Conservation (phyloP, 1,140 invertebrate genomes). For the Micrasema minimum region DNA sequence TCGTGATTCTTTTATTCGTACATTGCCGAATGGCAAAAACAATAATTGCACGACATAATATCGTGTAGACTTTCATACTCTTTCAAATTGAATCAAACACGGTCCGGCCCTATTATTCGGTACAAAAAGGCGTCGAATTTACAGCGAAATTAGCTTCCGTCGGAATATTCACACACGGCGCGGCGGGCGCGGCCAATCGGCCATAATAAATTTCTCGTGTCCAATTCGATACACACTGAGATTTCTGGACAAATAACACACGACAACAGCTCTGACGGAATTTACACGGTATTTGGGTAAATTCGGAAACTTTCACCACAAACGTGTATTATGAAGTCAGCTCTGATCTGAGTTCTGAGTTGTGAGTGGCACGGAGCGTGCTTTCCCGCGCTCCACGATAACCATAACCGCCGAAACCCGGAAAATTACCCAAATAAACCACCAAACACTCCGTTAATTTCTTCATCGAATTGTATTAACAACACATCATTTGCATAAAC, state of each 20-base stretch:
- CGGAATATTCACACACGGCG: conserved; percentile 35
- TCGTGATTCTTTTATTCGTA: conserved; percentile 36
- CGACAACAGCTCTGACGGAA: conserved; percentile 26
- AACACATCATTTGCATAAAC: too few species aligned
- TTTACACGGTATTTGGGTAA: conserved; percentile 40
- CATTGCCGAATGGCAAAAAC: conserved; percentile 31
- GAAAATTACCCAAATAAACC: neutral
- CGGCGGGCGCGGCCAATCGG: conserved; percentile 33
- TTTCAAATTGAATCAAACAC: conserved; percentile 28
- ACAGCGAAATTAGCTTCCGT: conserved; percentile 36
- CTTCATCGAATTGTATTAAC: too few species aligned
- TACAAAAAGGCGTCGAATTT: conserved; percentile 26
- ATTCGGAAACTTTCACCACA: conserved; percentile 36
- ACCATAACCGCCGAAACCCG: neutral
- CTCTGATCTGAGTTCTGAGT: too few species aligned
- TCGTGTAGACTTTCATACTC: conserved; percentile 34
- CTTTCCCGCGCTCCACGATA: conserved; percentile 7
- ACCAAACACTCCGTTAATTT: too few species aligned
- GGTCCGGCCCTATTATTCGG: conserved; percentile 8
- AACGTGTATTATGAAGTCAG: conserved; percentile 9
- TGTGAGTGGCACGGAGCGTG: neutral
- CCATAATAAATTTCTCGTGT: conserved; percentile 32
- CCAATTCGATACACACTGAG: conserved; percentile 32
- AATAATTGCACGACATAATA: conserved; percentile 40
- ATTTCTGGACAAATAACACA: conserved; percentile 37